phyloP scores from a whole-genome alignment of 23 tunicate genomes.

The Halocynthia aurantium region DNA sequence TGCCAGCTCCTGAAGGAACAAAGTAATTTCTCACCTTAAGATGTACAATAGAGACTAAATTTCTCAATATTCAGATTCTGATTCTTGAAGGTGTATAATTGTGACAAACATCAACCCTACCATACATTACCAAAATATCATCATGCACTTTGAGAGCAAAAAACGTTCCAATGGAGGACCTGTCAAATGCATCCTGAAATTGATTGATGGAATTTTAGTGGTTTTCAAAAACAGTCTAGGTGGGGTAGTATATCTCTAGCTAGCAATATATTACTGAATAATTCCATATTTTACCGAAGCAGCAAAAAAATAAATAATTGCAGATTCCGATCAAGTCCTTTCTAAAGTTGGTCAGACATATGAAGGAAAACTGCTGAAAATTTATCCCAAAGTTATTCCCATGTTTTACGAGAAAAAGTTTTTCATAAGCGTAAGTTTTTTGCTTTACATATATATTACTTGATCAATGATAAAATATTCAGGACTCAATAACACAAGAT shows the following conservation, averaged over 20 bases:
- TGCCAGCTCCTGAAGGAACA: too few relatives aligned
- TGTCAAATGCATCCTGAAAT: background rate
- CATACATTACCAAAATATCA: constrained; percentile 3
- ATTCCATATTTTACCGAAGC: background rate
- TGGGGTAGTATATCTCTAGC: background rate
- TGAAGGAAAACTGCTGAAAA: background rate
- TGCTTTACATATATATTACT: constrained; percentile 8
- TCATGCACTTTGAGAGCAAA: constrained; percentile 19
- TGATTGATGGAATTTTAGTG: constrained; percentile 23
- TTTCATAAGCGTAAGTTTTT: constrained; percentile 13
- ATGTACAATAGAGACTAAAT: too few relatives aligned
- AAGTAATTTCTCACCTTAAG: too few relatives aligned
- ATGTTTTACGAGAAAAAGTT: background rate
- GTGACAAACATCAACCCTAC: too few relatives aligned
- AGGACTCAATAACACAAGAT: too few relatives aligned
- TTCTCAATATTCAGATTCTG: too few relatives aligned
- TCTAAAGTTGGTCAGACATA: constrained; percentile 1
- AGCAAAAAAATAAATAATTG: background rate
- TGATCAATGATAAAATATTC: background rate
- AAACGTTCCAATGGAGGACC: constrained; percentile 26
- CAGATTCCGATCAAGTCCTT: constrained; percentile 1
- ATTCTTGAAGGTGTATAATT: too few relatives aligned
- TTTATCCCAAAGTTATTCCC: constrained; percentile 20
- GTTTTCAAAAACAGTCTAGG: constrained; percentile 5
- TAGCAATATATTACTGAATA: background rate